These are phyloP conservation scores for Platycnemis pennipes DNA, from an alignment of 2,888 invertebrate species.

Conservation along the genomic window DNA sequence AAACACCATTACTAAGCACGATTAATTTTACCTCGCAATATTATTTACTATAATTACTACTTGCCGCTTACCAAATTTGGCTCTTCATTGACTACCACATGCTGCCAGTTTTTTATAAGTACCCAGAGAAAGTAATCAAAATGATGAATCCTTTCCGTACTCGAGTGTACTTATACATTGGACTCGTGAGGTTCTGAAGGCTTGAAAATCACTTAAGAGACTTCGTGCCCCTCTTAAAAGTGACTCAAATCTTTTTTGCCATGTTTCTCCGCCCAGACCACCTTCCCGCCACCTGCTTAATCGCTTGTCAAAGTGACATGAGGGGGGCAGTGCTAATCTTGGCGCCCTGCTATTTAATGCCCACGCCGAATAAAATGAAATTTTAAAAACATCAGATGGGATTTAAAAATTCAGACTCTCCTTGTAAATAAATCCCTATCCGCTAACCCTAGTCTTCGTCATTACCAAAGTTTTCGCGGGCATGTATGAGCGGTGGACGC, in stretches of 20 bases:
- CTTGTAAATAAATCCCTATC: background rate
- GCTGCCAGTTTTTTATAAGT: background rate
- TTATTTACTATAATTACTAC: no score
- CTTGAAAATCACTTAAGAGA: no score
- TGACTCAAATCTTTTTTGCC: background rate
- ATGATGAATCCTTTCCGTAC: background rate
- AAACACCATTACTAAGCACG: no score
- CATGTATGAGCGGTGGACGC: background rate
- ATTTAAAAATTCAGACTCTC: background rate
- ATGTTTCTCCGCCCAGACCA: background rate
- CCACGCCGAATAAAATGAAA: background rate
- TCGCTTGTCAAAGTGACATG: constrained; percentile 34
- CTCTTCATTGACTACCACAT: background rate
- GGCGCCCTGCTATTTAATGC: constrained; percentile 3
- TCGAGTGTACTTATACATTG: background rate
- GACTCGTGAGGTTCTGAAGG: no score
- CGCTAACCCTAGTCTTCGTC: background rate
- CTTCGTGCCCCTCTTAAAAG: background rate
- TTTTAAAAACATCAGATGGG: background rate
- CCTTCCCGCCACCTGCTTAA: background rate
- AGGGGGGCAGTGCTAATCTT: constrained; percentile 14
- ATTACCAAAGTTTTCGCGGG: background rate
- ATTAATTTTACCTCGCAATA: no score
- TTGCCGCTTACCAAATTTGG: background rate
- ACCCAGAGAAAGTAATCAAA: background rate